These are phyloP conservation scores for Protonemura montana DNA, from an alignment of 2,888 invertebrate species.

Conservation along the genomic window DNA sequence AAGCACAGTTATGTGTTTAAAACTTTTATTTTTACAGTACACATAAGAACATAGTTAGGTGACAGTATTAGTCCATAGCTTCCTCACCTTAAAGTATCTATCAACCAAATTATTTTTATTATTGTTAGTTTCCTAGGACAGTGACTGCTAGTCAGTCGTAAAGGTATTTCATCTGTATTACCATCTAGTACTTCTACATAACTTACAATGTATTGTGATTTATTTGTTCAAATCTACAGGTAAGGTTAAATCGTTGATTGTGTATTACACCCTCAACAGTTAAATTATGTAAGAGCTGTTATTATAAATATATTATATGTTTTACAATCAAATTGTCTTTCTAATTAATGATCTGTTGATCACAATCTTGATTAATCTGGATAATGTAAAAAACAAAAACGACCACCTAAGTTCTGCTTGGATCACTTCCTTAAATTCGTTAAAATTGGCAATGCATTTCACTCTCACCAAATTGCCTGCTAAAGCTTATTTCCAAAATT, in stretches of 20 bases:
- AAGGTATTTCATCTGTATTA: not conserved
- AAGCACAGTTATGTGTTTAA: not conserved
- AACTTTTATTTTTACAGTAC: not conserved
- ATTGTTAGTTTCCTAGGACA: not conserved
- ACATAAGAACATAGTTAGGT: not conserved
- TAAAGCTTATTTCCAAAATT: no score
- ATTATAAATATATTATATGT: not conserved
- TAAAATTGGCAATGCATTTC: no score
- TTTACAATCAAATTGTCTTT: not conserved
- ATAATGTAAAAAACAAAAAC: no score
- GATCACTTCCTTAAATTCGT: no score
- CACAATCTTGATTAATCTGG: no score
- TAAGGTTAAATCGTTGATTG: no score
- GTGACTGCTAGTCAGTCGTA: not conserved
- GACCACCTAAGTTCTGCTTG: no score
- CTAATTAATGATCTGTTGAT: no score
- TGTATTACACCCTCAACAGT: no score
- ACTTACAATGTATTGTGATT: not conserved
- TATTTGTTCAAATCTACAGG: not conserved
- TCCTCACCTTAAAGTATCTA: not conserved
- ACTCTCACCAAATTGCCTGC: no score
- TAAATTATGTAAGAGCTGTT: not conserved
- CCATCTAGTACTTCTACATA: not conserved
- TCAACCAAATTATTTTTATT: not conserved
- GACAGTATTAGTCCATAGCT: not conserved